Evolutionary conservation across 2,797 vertebrate species (phyloP).

Genomic region (Serranus cabrilla): DNA sequence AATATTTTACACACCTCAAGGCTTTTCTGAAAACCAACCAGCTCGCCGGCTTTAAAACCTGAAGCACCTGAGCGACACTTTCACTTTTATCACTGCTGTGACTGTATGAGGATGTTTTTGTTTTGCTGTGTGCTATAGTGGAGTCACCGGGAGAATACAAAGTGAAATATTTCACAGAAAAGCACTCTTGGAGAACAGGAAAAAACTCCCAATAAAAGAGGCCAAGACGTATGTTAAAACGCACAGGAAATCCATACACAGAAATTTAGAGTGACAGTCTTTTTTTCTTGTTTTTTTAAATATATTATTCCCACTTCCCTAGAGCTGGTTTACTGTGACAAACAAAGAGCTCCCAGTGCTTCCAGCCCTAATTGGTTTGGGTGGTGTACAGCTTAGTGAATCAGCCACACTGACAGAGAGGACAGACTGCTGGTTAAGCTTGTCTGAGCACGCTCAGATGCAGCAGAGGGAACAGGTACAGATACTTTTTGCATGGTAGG

Average conservation of each 20-base stretch:
- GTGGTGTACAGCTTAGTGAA: slow-evolving; percentile 46
- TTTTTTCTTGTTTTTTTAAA: slow-evolving; percentile 9
- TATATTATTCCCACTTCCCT: slow-evolving; percentile 5
- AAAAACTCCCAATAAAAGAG: background rate
- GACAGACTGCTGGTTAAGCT: slow-evolving; percentile 47
- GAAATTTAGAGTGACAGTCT: background rate
- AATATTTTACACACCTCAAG: slow-evolving; percentile 42
- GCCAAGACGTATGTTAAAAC: background rate
- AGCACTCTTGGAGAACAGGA: background rate
- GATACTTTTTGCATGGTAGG: background rate
- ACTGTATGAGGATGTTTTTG: slow-evolving; percentile 5
- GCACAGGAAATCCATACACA: background rate
- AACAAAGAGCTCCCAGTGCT: slow-evolving; percentile 37
- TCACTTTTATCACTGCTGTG: slow-evolving; percentile 12
- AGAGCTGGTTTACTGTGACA: slow-evolving; percentile 50
- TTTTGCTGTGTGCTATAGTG: slow-evolving; percentile 6
- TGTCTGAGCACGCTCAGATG: slow-evolving; percentile 51
- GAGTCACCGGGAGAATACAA: background rate
- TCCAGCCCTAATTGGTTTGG: slow-evolving; percentile 54
- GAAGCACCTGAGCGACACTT: background rate
- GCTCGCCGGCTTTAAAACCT: slow-evolving; percentile 23
- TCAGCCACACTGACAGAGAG: slow-evolving; percentile 47
- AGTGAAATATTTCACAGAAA: background rate
- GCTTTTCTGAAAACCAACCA: background rate
- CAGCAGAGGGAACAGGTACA: background rate